Evolutionary conservation across 92 coral and sea anemone species (phyloP).

Genomic region (Blastomussa wellsi): DNA sequence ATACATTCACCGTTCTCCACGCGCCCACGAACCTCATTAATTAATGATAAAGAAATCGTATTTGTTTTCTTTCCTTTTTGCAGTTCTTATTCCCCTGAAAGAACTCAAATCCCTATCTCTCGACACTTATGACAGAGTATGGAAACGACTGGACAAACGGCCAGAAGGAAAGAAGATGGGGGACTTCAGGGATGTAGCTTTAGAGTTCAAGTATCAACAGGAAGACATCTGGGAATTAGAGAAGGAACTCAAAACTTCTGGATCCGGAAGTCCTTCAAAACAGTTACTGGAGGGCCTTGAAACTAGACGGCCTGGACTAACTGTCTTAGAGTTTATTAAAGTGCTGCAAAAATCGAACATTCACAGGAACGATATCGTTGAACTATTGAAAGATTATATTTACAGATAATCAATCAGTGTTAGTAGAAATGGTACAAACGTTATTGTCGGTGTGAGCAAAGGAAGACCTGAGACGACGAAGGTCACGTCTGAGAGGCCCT

Average conservation of each 20-base stretch:
- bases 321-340: constrained; percentile 13
- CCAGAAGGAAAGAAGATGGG: constrained; percentile 14
- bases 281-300: constrained; percentile 18
- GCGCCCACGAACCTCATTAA: too few species aligned
- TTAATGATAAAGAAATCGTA: not conserved
- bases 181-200: constrained; percentile 14
- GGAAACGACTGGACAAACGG: constrained; percentile 43
- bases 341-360: constrained; percentile 8
- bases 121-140: constrained; percentile 19
- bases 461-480: not conserved
- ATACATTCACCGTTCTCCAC: too few species aligned
- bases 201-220: constrained; percentile 8
- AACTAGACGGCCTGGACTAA: constrained; percentile 10
- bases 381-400: not conserved
- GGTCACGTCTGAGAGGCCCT: not conserved
- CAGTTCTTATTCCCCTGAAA: constrained; percentile 2
- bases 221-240: constrained; percentile 28
- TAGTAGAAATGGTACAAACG: not conserved
- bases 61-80: not conserved
- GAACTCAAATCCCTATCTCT: constrained; percentile 6
- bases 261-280: constrained; percentile 29
- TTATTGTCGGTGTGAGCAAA: not conserved
- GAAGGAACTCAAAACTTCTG: constrained; percentile 2
- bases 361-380: constrained; percentile 3
- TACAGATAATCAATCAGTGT: not conserved